These are phyloP conservation scores for Drosophila cracens DNA, from an alignment of 2,888 invertebrate genomes.

Conservation along the genomic window DNA sequence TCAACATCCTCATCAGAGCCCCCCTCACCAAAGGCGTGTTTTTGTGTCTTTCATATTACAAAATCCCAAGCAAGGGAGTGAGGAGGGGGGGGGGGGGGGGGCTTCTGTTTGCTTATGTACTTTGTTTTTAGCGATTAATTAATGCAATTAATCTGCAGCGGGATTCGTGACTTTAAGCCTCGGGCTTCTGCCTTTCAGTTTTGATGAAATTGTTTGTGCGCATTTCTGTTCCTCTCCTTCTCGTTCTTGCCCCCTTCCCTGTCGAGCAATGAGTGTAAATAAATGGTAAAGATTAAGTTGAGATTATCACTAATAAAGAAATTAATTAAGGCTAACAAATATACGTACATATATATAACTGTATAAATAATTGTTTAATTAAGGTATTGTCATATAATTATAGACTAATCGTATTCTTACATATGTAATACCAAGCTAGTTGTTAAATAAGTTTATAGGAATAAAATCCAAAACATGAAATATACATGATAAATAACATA, in stretches of 20 bases:
- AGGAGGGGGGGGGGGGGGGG: neutral
- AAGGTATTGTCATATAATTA: neutral
- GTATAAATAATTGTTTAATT: neutral
- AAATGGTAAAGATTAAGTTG: slow-evolving; percentile 72
- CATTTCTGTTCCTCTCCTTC: slow-evolving; percentile 48
- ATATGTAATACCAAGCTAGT: neutral
- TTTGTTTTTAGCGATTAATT: slow-evolving; percentile 83
- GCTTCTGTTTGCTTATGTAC: slow-evolving; percentile 61
- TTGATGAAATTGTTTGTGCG: slow-evolving; percentile 80
- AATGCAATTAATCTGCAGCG: slow-evolving; percentile 84
- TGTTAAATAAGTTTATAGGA: neutral
- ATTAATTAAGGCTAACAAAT: slow-evolving; percentile 56
- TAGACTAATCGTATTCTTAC: neutral
- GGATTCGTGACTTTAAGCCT: slow-evolving; percentile 55
- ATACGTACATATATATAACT: neutral
- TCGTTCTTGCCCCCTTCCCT: neutral
- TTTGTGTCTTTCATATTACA: slow-evolving; percentile 54
- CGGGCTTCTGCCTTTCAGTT: slow-evolving; percentile 36
- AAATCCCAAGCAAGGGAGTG: slow-evolving; percentile 3
- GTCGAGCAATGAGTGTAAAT: slow-evolving; percentile 62
- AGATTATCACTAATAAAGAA: slow-evolving; percentile 76
- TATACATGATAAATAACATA: neutral
- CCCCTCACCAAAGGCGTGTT: slow-evolving; percentile 13
- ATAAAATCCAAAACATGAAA: neutral
- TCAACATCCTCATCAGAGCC: slow-evolving; percentile 46